Conservation (phyloP, 2,113 vertebrate genomes). For the Daphoenositta chrysoptera region DNA sequence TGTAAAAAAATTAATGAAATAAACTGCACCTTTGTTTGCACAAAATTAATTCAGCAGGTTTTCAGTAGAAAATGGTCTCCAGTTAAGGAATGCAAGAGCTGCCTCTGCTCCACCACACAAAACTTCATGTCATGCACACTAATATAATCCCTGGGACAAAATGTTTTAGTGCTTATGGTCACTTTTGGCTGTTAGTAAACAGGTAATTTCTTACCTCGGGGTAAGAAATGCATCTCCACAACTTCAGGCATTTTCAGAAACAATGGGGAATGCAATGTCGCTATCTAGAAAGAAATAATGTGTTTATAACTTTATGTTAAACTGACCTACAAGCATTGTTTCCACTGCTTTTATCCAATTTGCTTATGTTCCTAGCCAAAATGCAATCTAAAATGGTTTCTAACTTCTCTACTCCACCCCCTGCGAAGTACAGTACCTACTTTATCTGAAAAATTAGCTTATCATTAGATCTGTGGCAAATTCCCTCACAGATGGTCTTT, state of each 20-base stretch:
- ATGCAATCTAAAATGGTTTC: neutral
- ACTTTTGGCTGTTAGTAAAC: neutral
- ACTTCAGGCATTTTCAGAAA: neutral
- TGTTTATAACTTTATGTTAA: neutral
- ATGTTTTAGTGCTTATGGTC: neutral
- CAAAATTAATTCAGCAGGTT: neutral
- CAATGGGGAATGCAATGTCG: neutral
- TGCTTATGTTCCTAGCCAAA: neutral
- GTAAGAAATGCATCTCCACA: neutral
- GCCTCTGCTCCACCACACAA: neutral
- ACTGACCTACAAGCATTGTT: neutral
- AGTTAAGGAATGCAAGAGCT: neutral
- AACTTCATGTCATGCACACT: neutral
- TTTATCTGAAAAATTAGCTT: slow-evolving; percentile 18
- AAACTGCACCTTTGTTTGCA: neutral
- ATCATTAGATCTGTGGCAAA: slow-evolving; percentile 41
- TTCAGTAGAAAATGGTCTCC: neutral
- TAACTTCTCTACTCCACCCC: neutral
- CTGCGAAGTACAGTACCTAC: neutral
- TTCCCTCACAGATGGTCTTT: slow-evolving; percentile 57
- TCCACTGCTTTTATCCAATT: neutral
- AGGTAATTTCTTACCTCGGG: neutral
- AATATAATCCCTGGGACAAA: neutral
- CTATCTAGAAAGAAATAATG: neutral
- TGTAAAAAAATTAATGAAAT: neutral